Evolutionary conservation across 2,113 vertebrate genomes (phyloP).

Genomic region (Prinia subflava): DNA sequence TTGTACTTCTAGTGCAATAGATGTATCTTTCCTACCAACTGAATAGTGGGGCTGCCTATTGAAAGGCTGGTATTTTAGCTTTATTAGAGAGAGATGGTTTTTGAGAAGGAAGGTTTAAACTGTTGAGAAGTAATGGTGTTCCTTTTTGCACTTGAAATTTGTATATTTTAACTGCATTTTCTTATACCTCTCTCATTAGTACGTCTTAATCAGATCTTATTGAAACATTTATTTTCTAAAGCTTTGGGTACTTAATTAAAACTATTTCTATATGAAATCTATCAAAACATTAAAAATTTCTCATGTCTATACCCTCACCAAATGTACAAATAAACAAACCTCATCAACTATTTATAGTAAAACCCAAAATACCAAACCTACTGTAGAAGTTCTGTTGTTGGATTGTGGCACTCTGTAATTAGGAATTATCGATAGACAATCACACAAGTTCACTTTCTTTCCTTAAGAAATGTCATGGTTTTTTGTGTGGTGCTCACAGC

Average conservation of each 20-base stretch:
- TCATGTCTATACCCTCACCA: neutral
- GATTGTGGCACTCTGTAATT: neutral
- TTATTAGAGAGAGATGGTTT: neutral
- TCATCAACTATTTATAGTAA: neutral
- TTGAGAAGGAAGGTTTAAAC: neutral
- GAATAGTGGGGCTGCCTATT: neutral
- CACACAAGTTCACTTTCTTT: neutral
- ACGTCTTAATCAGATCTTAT: neutral
- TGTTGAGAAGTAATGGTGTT: neutral
- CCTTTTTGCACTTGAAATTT: constrained; percentile 38
- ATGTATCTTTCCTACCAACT: constrained; percentile 5
- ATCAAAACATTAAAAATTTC: neutral
- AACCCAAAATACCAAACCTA: neutral
- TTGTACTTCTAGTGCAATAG: constrained; percentile 1
- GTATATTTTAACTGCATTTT: constrained; percentile 30
- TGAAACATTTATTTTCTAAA: constrained; percentile 46
- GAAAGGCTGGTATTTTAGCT: constrained; percentile 4
- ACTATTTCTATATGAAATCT: constrained; percentile 31
- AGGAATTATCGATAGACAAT: neutral
- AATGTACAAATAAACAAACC: neutral
- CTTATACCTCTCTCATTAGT: constrained; percentile 1
- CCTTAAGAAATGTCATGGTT: neutral
- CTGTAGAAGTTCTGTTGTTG: neutral
- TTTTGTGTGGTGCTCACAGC: neutral
- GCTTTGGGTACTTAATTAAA: constrained; percentile 8